Percentiles rank a stretch among this genome's conserved stretches.
These are phyloP conservation scores for Solenodon paradoxus DNA, from an alignment of 2,113 vertebrate genomes.

Conservation along the genomic window DNA sequence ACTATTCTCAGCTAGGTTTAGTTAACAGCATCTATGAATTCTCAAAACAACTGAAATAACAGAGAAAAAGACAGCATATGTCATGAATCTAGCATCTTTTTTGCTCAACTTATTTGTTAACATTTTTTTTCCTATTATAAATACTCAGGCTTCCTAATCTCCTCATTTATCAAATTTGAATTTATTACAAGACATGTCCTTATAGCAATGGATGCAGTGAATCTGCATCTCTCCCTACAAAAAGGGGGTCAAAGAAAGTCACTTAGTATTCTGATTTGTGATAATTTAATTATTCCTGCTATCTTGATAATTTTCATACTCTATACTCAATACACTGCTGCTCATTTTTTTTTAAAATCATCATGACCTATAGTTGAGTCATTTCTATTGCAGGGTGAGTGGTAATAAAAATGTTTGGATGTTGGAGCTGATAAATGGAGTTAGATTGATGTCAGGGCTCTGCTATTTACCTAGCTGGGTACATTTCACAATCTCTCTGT, in stretches of 20 bases:
- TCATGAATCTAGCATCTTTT: neutral
- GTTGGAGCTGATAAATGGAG: neutral
- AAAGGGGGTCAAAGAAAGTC: neutral
- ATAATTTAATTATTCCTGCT: constrained; percentile 40
- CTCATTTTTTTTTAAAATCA: constrained; percentile 40
- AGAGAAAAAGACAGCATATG: neutral
- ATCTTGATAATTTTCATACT: constrained; percentile 37
- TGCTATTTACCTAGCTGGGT: neutral
- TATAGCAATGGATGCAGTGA: neutral
- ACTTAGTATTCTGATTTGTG: constrained; percentile 46
- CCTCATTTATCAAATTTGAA: neutral
- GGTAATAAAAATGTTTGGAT: neutral
- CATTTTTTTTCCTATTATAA: neutral
- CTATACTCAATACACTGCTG: neutral
- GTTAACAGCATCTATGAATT: neutral
- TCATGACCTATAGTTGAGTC: neutral
- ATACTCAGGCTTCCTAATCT: neutral
- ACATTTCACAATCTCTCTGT: neutral
- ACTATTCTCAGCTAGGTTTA: neutral
- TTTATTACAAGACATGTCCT: neutral
- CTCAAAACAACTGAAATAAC: neutral
- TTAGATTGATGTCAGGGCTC: neutral
- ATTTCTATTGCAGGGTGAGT: neutral
- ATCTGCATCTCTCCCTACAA: neutral
- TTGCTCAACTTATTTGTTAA: neutral